Evolutionary conservation across 37 sponge, comb jelly and placozoan genomes (phyloP), one percentile per base, ranked within the genome.

Genomic region (Chondrosia reniformis): DNA sequence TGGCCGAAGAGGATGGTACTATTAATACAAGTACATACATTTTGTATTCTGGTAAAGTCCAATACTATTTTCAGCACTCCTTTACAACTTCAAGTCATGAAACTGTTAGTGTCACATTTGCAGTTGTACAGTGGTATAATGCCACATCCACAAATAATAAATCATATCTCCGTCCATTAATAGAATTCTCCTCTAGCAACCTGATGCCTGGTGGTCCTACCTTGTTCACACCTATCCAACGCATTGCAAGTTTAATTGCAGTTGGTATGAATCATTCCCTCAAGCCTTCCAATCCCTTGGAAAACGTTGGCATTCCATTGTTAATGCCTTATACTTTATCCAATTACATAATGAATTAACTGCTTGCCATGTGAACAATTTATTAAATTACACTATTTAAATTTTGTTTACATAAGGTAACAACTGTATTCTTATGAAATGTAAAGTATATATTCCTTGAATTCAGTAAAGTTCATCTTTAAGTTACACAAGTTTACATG

Each of bases 291-390:
- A n/a, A n/a, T n/a, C 63, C 17, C 8, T 34, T 66, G 39, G 22
- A 37, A 36, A 66, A 66, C 13, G 30, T 66, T 66, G 67, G 67
- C 13, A 66, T 66, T 66, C 67, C 67, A 33, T 17, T 66, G 3
- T 5, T 30, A 66, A 66, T n/a, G n/a, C n/a, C n/a, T n/a, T n/a
- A n/a, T n/a, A n/a, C n/a, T n/a, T n/a, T n/a, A n/a, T n/a, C n/a
- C n/a, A n/a, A n/a, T n/a, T n/a, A n/a, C n/a, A n/a, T n/a, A n/a
- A n/a, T n/a, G n/a, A n/a, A n/a, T n/a, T n/a, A n/a, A n/a, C n/a
- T n/a, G n/a, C n/a, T n/a, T n/a, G n/a, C n/a, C n/a, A n/a, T n/a
- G n/a, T n/a, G n/a, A n/a, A n/a, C n/a, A n/a, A n/a, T n/a, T n/a
- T n/a, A n/a, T n/a, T n/a, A n/a, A n/a, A n/a, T n/a, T n/a, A n/a